Evolutionary conservation across 2,113 vertebrate species (phyloP).

Genomic region (Planiliza haematocheilus): DNA sequence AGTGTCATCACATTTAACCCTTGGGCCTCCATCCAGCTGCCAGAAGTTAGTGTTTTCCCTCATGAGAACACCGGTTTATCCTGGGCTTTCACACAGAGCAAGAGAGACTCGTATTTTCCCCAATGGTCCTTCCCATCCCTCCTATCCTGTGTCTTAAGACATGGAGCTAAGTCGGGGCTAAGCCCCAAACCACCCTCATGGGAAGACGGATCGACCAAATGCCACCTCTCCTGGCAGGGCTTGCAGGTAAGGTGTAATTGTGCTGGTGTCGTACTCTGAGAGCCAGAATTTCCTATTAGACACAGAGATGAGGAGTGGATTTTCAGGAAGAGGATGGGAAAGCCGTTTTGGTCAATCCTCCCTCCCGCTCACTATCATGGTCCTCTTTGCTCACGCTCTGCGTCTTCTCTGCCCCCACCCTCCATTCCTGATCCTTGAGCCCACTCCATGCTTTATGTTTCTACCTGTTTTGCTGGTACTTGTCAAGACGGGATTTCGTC

Average conservation of each 20-base stretch:
- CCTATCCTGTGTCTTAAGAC: constrained; percentile 71
- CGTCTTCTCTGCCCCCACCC: constrained; percentile 34
- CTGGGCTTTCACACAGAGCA: constrained; percentile 56
- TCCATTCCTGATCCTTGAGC: constrained; percentile 64
- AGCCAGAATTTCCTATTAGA: constrained; percentile 85
- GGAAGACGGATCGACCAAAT: constrained; percentile 81
- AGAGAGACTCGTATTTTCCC: constrained; percentile 63
- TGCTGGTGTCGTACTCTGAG: constrained; percentile 71
- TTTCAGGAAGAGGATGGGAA: constrained; percentile 71
- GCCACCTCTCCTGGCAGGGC: constrained; percentile 83
- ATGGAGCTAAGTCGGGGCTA: constrained; percentile 80
- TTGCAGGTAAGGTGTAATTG: constrained; percentile 82
- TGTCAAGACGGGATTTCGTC: constrained; percentile 76
- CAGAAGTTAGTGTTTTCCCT: constrained; percentile 59
- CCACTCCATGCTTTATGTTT: constrained; percentile 51
- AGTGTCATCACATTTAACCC: constrained; percentile 39
- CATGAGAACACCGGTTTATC: constrained; percentile 80
- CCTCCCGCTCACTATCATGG: constrained; percentile 44
- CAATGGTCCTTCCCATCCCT: constrained; percentile 57
- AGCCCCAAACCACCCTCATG: constrained; percentile 76
- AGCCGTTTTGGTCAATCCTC: constrained; percentile 78
- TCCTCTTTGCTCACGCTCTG: constrained; percentile 34
- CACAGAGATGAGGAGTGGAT: constrained; percentile 82
- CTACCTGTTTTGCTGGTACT: constrained; percentile 75
- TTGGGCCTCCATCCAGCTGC: constrained; percentile 42